Evolutionary conservation across 2,797 vertebrate genomes (phyloP), one percentile per base, ranked within the genome.

Genomic region (Cuniculus paca): DNA sequence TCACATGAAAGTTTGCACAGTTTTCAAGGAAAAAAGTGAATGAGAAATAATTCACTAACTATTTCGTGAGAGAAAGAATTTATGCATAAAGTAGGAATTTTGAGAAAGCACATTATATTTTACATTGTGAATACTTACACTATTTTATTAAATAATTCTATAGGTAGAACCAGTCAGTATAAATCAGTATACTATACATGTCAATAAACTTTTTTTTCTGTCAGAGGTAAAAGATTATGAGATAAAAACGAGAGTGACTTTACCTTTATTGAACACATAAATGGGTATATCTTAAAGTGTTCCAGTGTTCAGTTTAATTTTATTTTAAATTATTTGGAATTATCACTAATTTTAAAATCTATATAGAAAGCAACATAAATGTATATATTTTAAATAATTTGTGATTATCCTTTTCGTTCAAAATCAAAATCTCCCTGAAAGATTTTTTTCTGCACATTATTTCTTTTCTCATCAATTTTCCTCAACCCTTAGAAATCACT

Each of bases 31-130:
- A 85, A 85, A 87, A 72, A 39, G 17, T 52, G 31, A 61, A 63
- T 83, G 95, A 92, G 52, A 63, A 90, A 88, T 77, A 86, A 77
- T 52, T 4, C 22, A 42, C 36, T 95, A 86, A 95, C 83, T 84
- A 81, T 90, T 96, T 96, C 56, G 93, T 2, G 34, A 75, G 45
- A 36, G 19, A 93, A 94, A 77, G n/a, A 74, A 42, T 50, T 82
- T 94, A 70, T 87, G 28, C 31, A 19, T 5, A 45, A 94, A 88
- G 5, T 50, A 10, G 74, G 36, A 52, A 5, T 72, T 75, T 74
- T 45, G 22, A 89, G 45, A 90, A 96, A 70, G 12, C 63, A 72
- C 20, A 5, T 31, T 78, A 3, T 74, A 56, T 45, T 91, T 89
- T 89, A 58, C 95, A 90, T 28, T 94, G 3, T 39, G 48, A 84